These are phyloP conservation scores for Thermophis baileyi DNA, from an alignment of 2,113 vertebrate genomes.

Conservation along the genomic window DNA sequence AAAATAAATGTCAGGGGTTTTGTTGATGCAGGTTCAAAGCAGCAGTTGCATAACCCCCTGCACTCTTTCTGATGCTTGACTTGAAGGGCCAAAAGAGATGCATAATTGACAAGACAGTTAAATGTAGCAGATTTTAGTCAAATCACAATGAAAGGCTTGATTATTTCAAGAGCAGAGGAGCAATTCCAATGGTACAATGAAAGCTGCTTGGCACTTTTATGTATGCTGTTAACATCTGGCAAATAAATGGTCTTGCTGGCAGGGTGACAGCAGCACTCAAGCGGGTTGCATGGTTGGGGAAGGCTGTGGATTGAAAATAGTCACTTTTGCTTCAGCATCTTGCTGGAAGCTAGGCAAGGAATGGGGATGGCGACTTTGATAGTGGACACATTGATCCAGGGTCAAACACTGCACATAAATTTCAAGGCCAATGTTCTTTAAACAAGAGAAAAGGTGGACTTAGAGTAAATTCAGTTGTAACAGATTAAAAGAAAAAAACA, in stretches of 20 bases:
- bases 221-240: slow-evolving; percentile 25
- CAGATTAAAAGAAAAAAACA: not conserved
- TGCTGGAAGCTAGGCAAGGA: slow-evolving; percentile 12
- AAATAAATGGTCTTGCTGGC: slow-evolving; percentile 28
- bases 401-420: slow-evolving; percentile 4
- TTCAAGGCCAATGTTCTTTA: not conserved
- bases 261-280: not conserved
- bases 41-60: not conserved
- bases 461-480: not conserved
- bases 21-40: slow-evolving; percentile 29
- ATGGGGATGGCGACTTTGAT: not conserved
- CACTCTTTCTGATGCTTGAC: slow-evolving; percentile 24
- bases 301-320: not conserved
- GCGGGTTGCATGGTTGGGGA: not conserved
- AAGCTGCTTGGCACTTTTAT: slow-evolving; percentile 5
- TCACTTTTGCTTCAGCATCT: slow-evolving; percentile 3
- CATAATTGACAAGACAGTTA: slow-evolving; percentile 22
- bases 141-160: not conserved
- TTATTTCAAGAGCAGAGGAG: slow-evolving; percentile 39
- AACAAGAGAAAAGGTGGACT: not conserved
- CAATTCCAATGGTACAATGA: not conserved
- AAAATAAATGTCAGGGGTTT: slow-evolving; percentile 12
- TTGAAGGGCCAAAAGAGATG: slow-evolving; percentile 31
- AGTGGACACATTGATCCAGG: not conserved
- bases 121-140: slow-evolving; percentile 38